phyloP scores from a whole-genome alignment of 2,113 vertebrate species.

The Anoplopoma fimbria region DNA sequence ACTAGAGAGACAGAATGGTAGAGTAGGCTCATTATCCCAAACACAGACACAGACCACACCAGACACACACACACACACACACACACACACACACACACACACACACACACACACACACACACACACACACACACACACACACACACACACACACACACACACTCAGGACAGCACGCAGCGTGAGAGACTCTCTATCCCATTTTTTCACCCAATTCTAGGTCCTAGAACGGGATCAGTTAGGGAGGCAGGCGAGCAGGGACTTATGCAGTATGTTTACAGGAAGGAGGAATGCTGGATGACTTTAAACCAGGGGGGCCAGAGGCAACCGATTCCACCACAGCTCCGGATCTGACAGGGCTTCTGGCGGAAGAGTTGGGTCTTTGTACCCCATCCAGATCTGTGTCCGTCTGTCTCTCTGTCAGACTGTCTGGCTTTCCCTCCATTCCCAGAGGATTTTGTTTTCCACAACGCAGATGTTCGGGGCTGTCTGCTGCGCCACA shows the following conservation, averaged over 20 bases:
- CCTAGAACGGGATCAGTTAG: conserved; percentile 30
- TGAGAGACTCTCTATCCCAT: conserved; percentile 48
- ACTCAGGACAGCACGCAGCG: conserved; percentile 37
- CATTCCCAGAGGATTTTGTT: conserved; percentile 74
- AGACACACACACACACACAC: conserved; percentile 23
- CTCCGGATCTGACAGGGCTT: conserved; percentile 58
- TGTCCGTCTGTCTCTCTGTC: conserved; percentile 55
- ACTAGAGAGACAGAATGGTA: conserved; percentile 73
- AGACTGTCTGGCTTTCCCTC: conserved; percentile 61
- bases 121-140: conserved; percentile 12
- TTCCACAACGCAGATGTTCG: conserved; percentile 77
- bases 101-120: conserved; percentile 42
- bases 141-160: conserved; percentile 34
- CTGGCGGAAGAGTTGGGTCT: conserved; percentile 58
- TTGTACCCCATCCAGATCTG: conserved; percentile 63
- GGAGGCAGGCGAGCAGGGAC: not conserved
- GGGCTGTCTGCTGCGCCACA: conserved; percentile 67
- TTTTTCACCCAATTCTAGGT: conserved; percentile 31
- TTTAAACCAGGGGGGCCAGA: conserved; percentile 48
- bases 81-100: conserved; percentile 32
- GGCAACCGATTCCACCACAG: conserved; percentile 43
- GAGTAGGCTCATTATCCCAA: conserved; percentile 80
- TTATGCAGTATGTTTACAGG: conserved; percentile 38
- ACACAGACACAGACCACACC: conserved; percentile 66
- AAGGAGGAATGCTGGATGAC: conserved; percentile 35